Base-by-base conservation (phyloP, 2,113 vertebrate species). In the Picathartes gymnocephalus region DNA sequence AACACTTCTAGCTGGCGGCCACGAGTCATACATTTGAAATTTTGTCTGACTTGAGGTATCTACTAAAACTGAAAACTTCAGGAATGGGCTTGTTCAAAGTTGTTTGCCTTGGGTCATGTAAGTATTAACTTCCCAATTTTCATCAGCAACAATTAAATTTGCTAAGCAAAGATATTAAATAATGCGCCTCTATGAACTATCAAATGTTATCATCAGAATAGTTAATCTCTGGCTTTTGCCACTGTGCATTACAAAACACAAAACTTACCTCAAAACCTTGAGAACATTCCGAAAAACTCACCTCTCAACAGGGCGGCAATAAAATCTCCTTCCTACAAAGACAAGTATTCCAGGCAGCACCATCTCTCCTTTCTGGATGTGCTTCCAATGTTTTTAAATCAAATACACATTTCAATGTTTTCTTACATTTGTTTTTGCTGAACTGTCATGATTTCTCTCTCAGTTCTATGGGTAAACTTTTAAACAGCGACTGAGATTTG, bases 41-140 rank as follows among this genome's bases (percentile, higher is more conserved):
- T 76, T 54, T 51, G 53, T 69, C 89, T 82, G 35, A 80, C 83
- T 80, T 1, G 4, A 80, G 33, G 12, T 33, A 91, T 45, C 56
- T 73, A 44, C 50, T 88, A 42, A 64, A 77, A 86, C 30, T 6
- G 58, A 83, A 83, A 88, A 92, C 56, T 93, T 96, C 95, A 95
- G 64, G 93, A 95, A 88, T 2, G 5, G 87, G 30, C 90, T 95
- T 96, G 93, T 91, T 85, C 33, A 44, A 57, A 90, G 33, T 65
- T 69, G 66, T 53, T 90, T 92, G 84, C 87, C 85, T 73, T 86
- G 27, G 19, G 71, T 88, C 66, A 62, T 6, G 19, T 48, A 92
- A 71, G 16, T 47, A 94, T 83, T 96, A 94, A 70, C 40, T 78
- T 86, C 35, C 42, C 28, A 78, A 8, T 76, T 93, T 88, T 77